These are phyloP conservation scores for Motacilla tschutschensis DNA, from an alignment of 2,113 vertebrate species.

Conservation along the genomic window DNA sequence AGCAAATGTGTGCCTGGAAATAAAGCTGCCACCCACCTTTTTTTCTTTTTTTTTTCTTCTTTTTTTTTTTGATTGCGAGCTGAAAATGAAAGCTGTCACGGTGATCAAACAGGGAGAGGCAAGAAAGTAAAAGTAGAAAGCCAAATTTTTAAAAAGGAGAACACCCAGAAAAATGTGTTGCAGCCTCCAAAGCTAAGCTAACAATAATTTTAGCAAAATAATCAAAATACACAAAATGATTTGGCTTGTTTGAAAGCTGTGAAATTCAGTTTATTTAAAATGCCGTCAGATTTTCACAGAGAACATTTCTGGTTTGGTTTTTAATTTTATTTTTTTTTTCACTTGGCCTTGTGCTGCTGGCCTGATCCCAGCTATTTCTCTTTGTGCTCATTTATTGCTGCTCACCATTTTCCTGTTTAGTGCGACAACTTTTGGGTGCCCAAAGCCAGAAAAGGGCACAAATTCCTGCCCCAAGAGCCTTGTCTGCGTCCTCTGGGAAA, in stretches of 20 bases:
- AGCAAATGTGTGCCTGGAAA: background rate
- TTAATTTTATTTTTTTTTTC: background rate
- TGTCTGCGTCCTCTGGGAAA: background rate
- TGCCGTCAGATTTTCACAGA: background rate
- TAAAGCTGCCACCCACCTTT: background rate
- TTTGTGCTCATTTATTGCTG: background rate
- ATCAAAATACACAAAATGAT: fast-evolving
- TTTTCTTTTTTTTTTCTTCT: background rate
- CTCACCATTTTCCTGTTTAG: background rate
- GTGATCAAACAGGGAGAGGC: background rate
- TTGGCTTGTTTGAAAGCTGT: background rate
- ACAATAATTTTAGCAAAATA: background rate
- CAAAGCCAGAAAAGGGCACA: fast-evolving
- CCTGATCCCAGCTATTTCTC: background rate
- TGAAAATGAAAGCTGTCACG: background rate
- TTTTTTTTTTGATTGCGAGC: background rate
- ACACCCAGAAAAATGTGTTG: background rate
- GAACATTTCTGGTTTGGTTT: background rate
- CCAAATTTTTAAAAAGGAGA: background rate
- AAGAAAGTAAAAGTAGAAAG: background rate
- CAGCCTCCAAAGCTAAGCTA: background rate
- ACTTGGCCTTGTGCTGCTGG: background rate
- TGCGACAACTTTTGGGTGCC: background rate
- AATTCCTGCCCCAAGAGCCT: background rate
- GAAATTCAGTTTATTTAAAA: background rate